phyloP scores from a whole-genome alignment of 2,113 vertebrate genomes.

The Corvus moneduloides region DNA sequence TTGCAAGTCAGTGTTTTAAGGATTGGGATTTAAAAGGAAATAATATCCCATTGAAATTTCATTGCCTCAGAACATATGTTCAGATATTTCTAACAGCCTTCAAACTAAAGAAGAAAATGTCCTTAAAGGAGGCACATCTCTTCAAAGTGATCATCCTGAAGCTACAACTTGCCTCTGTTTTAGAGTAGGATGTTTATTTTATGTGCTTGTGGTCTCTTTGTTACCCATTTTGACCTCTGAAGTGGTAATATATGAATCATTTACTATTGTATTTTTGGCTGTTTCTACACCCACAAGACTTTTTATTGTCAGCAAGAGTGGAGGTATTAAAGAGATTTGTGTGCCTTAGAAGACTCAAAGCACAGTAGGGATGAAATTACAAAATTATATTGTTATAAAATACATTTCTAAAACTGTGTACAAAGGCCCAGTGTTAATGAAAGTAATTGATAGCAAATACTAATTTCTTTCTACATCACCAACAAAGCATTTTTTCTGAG shows the following conservation, averaged over 20 bases:
- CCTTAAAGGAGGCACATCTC: constrained; percentile 36
- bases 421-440: constrained; percentile 48
- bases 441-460: constrained; percentile 67
- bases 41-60: constrained; percentile 57
- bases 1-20: constrained; percentile 48
- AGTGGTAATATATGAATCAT: constrained; percentile 52
- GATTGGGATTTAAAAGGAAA: constrained; percentile 41
- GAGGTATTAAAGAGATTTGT: constrained; percentile 66
- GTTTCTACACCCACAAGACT: constrained; percentile 46
- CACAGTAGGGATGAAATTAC: constrained; percentile 54
- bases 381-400: constrained; percentile 66
- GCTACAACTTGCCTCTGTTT: neutral
- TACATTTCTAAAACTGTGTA: constrained; percentile 47
- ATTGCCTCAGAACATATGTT: constrained; percentile 63
- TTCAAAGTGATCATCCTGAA: constrained; percentile 46
- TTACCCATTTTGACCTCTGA: constrained; percentile 53
- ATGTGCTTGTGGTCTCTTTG: constrained; percentile 10
- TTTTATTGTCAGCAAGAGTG: constrained; percentile 56
- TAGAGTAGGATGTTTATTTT: constrained; percentile 48
- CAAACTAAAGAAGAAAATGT: constrained; percentile 38
- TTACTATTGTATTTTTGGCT: constrained; percentile 62
- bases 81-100: constrained; percentile 43
- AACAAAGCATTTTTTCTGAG: constrained; percentile 41
- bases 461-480: constrained; percentile 52
- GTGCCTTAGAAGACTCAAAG: constrained; percentile 44